phyloP scores from a whole-genome alignment of 2,113 vertebrate genomes.

The Epinephelus fuscoguttatus region DNA sequence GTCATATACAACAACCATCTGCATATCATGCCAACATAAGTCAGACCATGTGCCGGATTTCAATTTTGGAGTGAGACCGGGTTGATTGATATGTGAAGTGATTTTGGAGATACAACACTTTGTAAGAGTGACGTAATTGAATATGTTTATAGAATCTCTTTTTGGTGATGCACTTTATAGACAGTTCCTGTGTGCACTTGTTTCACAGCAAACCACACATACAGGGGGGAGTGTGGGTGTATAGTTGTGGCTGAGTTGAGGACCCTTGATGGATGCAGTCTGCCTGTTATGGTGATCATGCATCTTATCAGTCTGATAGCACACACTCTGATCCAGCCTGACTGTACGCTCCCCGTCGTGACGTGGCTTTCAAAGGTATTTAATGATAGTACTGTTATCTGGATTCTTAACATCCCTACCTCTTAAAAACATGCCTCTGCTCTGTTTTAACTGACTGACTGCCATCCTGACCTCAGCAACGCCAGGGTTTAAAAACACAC shows the following conservation, averaged over 20 bases:
- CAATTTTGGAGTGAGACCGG: too few species aligned
- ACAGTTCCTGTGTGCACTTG: too few species aligned
- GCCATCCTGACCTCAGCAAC: conserved; percentile 18
- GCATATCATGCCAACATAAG: too few species aligned
- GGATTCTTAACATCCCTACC: background rate
- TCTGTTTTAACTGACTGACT: conserved; percentile 56
- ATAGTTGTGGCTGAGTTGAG: background rate
- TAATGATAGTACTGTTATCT: conserved; percentile 50
- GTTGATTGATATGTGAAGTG: too few species aligned
- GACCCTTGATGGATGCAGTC: background rate
- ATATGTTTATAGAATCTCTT: too few species aligned
- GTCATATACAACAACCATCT: too few species aligned
- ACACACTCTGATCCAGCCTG: background rate
- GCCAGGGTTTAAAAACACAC: conserved; percentile 16
- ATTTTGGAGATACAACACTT: too few species aligned
- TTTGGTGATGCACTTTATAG: too few species aligned
- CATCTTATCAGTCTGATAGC: conserved; percentile 31
- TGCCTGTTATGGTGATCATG: conserved; percentile 7
- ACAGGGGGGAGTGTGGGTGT: background rate
- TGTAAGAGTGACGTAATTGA: too few species aligned
- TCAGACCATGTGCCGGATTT: too few species aligned
- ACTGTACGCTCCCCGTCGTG: background rate
- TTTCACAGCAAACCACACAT: too few species aligned
- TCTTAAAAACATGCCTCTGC: conserved; percentile 37
- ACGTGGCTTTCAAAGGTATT: conserved; percentile 30